Percentiles rank a stretch among this genome's conserved stretches.
These are phyloP conservation scores for Hephaestus fuliginosus DNA, from an alignment of 2,797 vertebrate genomes.

Conservation along the genomic window DNA sequence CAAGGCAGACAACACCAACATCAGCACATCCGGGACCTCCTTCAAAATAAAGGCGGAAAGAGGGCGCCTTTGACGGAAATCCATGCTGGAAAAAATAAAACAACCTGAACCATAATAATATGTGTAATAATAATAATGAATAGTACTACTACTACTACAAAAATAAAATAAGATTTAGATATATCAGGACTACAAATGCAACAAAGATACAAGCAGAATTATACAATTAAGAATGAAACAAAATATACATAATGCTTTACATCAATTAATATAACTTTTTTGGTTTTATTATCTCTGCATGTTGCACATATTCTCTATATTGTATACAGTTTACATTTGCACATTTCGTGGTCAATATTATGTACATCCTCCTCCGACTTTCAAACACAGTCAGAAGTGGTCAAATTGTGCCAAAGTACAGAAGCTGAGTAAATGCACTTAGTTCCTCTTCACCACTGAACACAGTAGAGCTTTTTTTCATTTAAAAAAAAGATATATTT, in stretches of 20 bases:
- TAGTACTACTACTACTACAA: too few relatives aligned
- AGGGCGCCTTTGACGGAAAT: fast-evolving
- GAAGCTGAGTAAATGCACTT: too few relatives aligned
- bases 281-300: not conserved
- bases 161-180: not conserved
- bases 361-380: too few relatives aligned
- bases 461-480: too few relatives aligned
- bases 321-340: too few relatives aligned
- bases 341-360: too few relatives aligned
- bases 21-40: conserved; percentile 32
- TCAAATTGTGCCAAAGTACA: too few relatives aligned
- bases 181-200: not conserved
- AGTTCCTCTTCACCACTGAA: too few relatives aligned
- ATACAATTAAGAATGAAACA: not conserved
- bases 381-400: too few relatives aligned
- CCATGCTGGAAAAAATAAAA: not conserved
- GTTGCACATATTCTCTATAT: not conserved
- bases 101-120: not conserved
- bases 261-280: not conserved
- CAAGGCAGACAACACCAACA: not conserved
- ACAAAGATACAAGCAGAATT: not conserved
- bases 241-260: not conserved
- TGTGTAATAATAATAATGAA: not conserved
- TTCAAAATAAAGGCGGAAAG: conserved; percentile 61
- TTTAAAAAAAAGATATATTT: too few relatives aligned